Conservation (phyloP, 2,888 invertebrate genomes). For the Lasioglossum marginatum region DNA sequence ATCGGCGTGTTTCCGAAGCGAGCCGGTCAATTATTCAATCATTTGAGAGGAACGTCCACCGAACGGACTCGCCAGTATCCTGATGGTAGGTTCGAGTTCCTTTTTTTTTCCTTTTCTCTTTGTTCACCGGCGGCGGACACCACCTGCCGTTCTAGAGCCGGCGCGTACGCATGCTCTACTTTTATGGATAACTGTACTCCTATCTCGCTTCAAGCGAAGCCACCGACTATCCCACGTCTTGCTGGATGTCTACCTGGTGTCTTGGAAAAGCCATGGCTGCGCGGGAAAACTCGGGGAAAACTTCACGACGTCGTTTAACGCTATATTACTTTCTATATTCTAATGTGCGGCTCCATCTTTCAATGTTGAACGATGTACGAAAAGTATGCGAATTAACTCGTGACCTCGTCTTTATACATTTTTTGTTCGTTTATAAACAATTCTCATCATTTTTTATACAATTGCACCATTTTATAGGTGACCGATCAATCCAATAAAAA, state of each 20-base stretch:
- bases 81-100: conserved; percentile 56
- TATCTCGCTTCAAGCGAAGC: conserved; percentile 71
- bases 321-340: not conserved
- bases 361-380: not conserved
- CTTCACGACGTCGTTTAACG: not conserved
- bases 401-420: not conserved
- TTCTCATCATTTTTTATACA: not conserved
- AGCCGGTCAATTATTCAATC: conserved; percentile 60
- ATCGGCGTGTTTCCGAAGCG: conserved; percentile 37
- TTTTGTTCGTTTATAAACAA: not conserved
- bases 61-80: conserved; percentile 57
- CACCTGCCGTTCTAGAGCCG: conserved; percentile 75
- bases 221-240: conserved; percentile 60
- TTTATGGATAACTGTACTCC: conserved; percentile 77
- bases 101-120: conserved; percentile 68
- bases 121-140: conserved; percentile 73
- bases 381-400: not conserved
- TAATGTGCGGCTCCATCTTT: not conserved
- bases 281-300: not conserved
- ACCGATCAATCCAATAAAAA: too few relatives aligned
- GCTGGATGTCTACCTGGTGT: conserved; percentile 55
- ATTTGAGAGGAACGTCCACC: conserved; percentile 44
- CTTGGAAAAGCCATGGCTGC: conserved; percentile 31
- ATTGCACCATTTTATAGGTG: too few relatives aligned
- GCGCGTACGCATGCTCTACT: conserved; percentile 76